Percentiles rank a stretch among this genome's conserved stretches.
phyloP scores from a whole-genome alignment of 1,140 invertebrate genomes.

The Meloidogyne exigua region DNA sequence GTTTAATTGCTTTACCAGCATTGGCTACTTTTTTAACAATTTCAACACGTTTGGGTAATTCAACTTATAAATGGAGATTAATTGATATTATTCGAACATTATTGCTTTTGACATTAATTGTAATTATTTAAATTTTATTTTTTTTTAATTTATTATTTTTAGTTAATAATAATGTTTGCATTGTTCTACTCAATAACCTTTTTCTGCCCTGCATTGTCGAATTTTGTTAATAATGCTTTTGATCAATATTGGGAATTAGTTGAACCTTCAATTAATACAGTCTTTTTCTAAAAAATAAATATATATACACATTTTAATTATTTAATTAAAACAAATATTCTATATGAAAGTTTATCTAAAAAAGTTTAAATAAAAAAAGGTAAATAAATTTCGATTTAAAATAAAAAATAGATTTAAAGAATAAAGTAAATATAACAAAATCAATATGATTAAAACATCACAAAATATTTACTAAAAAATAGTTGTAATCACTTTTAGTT shows the following conservation, averaged over 20 bases:
- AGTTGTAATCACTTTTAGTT: too few species aligned
- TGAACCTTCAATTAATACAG: background rate
- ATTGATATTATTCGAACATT: constrained; percentile 20
- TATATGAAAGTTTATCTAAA: too few species aligned
- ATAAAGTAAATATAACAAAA: too few species aligned
- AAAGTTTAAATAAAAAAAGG: too few species aligned
- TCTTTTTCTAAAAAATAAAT: background rate
- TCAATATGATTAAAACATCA: too few species aligned
- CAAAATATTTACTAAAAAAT: too few species aligned
- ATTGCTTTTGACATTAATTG: constrained; percentile 7
- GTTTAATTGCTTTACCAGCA: constrained; percentile 20
- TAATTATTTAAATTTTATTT: background rate
- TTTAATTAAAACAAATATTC: too few species aligned
- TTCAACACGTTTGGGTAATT: constrained; percentile 9
- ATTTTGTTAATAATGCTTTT: constrained; percentile 8
- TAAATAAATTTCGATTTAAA: too few species aligned
- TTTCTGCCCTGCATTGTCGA: constrained; percentile 1
- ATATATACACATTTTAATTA: too few species aligned
- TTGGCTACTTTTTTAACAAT: constrained; percentile 23
- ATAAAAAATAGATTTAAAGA: too few species aligned
- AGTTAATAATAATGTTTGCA: constrained; percentile 5
- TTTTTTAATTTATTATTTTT: too few species aligned
- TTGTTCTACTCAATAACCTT: constrained; percentile 11
- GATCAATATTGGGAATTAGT: constrained; percentile 2
- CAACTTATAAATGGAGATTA: background rate